phyloP scores from a whole-genome alignment of 2,113 vertebrate genomes.

The Sorex fumeus region DNA sequence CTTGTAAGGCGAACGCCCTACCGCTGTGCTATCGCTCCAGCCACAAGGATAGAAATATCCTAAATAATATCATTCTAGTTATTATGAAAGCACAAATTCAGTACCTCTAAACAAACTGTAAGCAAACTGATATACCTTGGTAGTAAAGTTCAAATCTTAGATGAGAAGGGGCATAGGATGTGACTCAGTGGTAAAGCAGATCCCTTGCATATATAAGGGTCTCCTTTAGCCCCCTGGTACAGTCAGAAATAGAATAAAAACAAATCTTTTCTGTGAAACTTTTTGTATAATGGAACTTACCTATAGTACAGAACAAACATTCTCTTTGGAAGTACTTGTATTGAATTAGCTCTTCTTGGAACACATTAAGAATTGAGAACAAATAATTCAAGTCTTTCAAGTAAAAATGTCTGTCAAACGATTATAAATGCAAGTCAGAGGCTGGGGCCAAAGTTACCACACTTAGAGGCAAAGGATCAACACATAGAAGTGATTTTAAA shows the following conservation, averaged over 20 bases:
- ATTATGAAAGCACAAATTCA: conserved; percentile 57
- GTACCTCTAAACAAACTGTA: conserved; percentile 40
- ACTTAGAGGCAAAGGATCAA: background rate
- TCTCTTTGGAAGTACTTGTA: conserved; percentile 40
- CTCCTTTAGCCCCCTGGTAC: no score
- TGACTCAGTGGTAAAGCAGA: no score
- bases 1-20: no score
- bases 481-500: conserved; percentile 50
- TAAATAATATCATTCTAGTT: conserved; percentile 27
- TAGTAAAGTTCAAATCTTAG: conserved; percentile 54
- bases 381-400: conserved; percentile 52
- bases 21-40: no score
- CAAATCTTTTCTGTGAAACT: background rate
- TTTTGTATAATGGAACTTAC: conserved; percentile 24
- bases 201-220: no score
- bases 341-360: conserved; percentile 65
- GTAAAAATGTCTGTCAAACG: conserved; percentile 22
- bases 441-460: background rate
- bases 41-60: background rate
- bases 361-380: conserved; percentile 25
- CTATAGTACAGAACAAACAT: conserved; percentile 18
- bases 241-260: no score
- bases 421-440: conserved; percentile 63
- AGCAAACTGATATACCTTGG: conserved; percentile 24
- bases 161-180: no score